Conservation (phyloP, 2,797 vertebrate species). For the Rhinella marina region DNA sequence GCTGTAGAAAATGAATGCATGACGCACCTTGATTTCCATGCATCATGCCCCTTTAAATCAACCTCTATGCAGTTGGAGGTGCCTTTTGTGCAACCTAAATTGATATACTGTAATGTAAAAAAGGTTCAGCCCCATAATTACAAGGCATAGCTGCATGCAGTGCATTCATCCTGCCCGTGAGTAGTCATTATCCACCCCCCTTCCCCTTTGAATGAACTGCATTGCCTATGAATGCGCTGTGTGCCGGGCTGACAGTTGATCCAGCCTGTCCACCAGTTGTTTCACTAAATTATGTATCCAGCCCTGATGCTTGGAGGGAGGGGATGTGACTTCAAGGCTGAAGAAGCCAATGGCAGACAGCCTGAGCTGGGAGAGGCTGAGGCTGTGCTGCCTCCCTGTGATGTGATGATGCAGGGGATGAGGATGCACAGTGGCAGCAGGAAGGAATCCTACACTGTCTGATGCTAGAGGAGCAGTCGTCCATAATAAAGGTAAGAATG, state of each 20-base stretch:
- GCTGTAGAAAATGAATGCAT: no score
- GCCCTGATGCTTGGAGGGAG: conserved; percentile 71
- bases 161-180: background rate
- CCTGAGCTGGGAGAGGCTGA: conserved; percentile 67
- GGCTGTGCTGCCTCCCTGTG: conserved; percentile 66
- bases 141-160: background rate
- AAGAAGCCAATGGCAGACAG: conserved; percentile 70
- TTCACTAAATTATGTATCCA: conserved; percentile 75
- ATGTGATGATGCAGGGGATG: conserved; percentile 72
- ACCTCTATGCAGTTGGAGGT: background rate
- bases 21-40: background rate
- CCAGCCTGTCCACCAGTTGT: conserved; percentile 66
- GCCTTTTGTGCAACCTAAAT: background rate
- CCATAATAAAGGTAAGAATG: background rate
- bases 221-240: background rate
- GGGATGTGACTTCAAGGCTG: conserved; percentile 70
- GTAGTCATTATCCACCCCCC: background rate
- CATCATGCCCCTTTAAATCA: background rate
- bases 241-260: conserved; percentile 64
- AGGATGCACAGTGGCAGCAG: conserved; percentile 47
- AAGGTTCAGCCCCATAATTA: background rate
- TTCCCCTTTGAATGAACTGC: background rate
- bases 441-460: conserved; percentile 34
- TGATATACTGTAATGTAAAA: background rate
- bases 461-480: conserved; percentile 39